Conservation (phyloP, 2,113 vertebrate genomes). For the Columbina picui region DNA sequence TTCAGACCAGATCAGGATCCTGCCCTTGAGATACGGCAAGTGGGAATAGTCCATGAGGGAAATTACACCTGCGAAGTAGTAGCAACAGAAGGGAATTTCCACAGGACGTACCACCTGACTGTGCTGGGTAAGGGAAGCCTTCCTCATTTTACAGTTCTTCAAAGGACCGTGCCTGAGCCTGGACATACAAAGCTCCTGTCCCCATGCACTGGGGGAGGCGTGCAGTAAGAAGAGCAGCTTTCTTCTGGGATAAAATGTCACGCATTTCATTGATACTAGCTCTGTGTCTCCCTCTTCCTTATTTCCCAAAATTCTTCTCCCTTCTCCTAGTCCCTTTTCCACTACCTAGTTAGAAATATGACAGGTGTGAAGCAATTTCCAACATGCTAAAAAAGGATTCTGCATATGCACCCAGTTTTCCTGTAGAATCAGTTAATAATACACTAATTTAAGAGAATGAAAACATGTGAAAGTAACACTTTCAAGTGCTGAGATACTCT, state of each 20-base stretch:
- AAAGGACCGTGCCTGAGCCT: background rate
- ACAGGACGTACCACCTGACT: rapidly evolving
- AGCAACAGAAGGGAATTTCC: background rate
- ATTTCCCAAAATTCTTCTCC: background rate
- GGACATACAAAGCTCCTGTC: background rate
- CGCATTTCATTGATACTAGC: background rate
- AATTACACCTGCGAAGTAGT: background rate
- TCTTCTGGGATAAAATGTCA: background rate
- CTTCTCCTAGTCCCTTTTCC: background rate
- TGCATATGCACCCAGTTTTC: background rate
- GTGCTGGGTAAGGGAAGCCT: constrained; percentile 65
- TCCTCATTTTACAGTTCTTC: background rate
- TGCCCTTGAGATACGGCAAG: constrained; percentile 33
- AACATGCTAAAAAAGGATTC: background rate
- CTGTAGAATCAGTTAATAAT: background rate
- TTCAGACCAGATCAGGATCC: background rate
- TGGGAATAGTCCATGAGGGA: constrained; percentile 49
- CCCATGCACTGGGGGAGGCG: background rate
- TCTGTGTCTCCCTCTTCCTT: background rate
- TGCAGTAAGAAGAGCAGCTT: background rate
- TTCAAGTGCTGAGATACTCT: background rate
- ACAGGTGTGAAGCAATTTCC: background rate
- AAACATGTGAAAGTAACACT: background rate
- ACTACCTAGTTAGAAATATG: background rate
- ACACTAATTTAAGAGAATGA: background rate